A percentile compares a stretch with the other conserved stretches of the same genome.
phyloP scores from a whole-genome alignment of 2,113 vertebrate species.

The Octodon degus region DNA sequence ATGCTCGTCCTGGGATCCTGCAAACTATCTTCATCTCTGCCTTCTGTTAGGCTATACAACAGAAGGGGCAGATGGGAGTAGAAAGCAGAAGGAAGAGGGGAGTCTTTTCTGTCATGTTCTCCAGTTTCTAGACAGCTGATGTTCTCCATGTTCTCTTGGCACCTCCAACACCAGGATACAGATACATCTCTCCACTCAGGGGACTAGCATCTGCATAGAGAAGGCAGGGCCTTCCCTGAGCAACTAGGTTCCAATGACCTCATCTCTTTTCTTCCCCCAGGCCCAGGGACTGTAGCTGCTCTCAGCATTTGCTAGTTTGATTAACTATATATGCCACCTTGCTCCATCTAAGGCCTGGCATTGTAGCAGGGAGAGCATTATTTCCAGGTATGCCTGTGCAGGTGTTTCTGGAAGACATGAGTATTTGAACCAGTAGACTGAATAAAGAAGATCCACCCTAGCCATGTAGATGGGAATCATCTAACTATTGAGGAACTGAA shows the following conservation, averaged over 20 bases:
- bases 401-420: background rate
- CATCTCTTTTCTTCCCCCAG: background rate
- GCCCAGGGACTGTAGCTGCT: background rate
- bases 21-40: background rate
- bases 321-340: background rate
- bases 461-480: background rate
- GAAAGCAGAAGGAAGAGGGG: background rate
- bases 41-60: background rate
- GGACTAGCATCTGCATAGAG: background rate
- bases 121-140: background rate
- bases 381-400: background rate
- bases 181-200: background rate
- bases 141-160: background rate
- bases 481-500: background rate
- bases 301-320: background rate
- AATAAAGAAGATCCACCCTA: background rate
- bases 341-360: background rate
- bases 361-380: background rate
- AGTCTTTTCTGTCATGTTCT: background rate
- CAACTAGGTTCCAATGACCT: background rate
- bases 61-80: background rate
- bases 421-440: background rate
- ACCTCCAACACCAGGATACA: background rate
- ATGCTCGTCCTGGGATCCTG: background rate
- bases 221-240: background rate